Percentiles rank a stretch among this genome's conserved stretches.
Evolutionary conservation across 2,797 vertebrate species (phyloP).

Genomic region (Columba guinea): DNA sequence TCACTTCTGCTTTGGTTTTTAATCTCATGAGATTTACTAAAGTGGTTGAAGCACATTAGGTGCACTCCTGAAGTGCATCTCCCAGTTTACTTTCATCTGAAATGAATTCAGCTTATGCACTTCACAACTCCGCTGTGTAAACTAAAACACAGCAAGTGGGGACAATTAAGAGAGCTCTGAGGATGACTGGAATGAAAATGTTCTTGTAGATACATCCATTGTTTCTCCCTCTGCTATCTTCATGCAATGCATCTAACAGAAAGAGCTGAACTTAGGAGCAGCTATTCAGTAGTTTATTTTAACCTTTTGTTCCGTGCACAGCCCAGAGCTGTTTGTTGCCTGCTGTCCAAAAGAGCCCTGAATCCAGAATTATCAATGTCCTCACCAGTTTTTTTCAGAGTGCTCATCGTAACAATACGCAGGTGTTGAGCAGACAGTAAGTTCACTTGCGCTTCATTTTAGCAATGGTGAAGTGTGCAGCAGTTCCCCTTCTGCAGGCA

Average conservation of each 20-base stretch:
- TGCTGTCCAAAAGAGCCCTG: not conserved
- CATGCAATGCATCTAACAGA: not conserved
- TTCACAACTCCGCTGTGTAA: not conserved
- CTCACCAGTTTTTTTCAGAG: not conserved
- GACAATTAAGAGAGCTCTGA: not conserved
- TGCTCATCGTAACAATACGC: not conserved
- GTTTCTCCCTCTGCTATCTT: not conserved
- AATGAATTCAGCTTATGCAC: not conserved
- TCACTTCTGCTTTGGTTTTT: not conserved
- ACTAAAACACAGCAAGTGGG: not conserved
- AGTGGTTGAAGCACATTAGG: not conserved
- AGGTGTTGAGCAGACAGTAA: not conserved
- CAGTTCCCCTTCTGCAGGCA: not conserved
- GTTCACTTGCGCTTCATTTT: not conserved
- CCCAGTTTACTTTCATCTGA: not conserved
- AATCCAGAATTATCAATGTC: not conserved
- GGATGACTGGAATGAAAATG: not conserved
- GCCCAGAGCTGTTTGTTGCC: not conserved
- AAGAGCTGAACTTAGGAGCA: not conserved
- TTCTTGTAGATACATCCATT: not conserved
- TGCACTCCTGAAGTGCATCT: not conserved
- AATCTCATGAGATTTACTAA: not conserved
- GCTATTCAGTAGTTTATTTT: not conserved
- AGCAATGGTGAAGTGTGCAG: not conserved
- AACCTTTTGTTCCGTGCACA: not conserved